These are phyloP conservation scores for Oxygymnocypris stewartii DNA, from an alignment of 2,113 vertebrate genomes.

Conservation along the genomic window DNA sequence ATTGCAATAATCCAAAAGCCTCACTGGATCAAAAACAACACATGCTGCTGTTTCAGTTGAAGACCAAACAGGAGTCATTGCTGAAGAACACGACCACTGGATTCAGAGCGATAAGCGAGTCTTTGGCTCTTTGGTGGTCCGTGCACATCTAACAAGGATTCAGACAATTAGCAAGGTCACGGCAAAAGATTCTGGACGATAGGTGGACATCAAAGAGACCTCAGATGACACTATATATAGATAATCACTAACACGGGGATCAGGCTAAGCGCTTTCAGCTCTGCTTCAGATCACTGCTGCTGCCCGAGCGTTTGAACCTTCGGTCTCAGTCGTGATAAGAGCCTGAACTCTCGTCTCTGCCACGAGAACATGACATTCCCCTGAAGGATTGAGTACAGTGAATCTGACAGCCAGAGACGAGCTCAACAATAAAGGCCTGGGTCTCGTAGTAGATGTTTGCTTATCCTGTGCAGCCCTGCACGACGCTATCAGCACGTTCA, in stretches of 20 bases:
- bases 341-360: not conserved
- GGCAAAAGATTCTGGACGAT: not conserved
- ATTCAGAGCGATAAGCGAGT: slow-evolving; percentile 45
- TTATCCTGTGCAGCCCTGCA: slow-evolving; percentile 4
- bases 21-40: not conserved
- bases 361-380: not conserved
- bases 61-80: not conserved
- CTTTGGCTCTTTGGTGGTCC: slow-evolving; percentile 44
- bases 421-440: too few relatives aligned
- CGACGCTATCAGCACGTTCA: slow-evolving; percentile 36
- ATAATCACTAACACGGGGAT: slow-evolving; percentile 37
- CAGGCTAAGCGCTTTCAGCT: slow-evolving; percentile 20
- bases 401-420: not conserved
- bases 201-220: slow-evolving; percentile 52
- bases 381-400: not conserved
- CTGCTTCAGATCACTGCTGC: slow-evolving; percentile 15
- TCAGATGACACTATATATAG: slow-evolving; percentile 50
- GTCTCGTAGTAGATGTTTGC: not conserved
- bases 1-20: not conserved
- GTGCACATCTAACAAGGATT: slow-evolving; percentile 42
- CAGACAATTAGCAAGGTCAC: slow-evolving; percentile 43
- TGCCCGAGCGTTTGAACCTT: slow-evolving; percentile 40
- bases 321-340: slow-evolving; percentile 18
- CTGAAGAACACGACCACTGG: slow-evolving; percentile 11
- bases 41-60: slow-evolving; percentile 3